These are phyloP conservation scores for Stercorarius parasiticus DNA, from an alignment of 2,113 vertebrate genomes.

Conservation along the genomic window DNA sequence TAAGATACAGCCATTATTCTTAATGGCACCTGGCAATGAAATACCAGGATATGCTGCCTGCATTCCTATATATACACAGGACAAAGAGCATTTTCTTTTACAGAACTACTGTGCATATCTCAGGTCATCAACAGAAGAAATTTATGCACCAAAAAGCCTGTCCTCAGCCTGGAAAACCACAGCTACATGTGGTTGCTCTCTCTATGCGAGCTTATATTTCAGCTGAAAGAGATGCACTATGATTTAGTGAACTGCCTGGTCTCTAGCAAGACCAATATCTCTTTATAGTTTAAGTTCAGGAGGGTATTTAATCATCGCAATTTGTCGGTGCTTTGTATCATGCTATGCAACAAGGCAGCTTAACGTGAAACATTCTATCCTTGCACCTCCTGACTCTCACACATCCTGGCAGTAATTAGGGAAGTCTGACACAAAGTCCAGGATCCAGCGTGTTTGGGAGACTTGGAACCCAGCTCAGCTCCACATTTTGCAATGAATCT, in stretches of 20 bases:
- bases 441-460: background rate
- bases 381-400: background rate
- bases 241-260: conserved; percentile 19
- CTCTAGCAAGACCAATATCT: background rate
- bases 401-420: background rate
- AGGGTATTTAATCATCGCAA: background rate
- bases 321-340: background rate
- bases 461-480: background rate
- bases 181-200: background rate
- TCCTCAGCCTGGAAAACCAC: background rate
- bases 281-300: background rate
- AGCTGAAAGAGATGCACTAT: background rate
- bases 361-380: background rate
- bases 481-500: background rate
- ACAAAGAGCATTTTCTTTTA: background rate
- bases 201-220: background rate
- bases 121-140: background rate
- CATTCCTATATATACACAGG: background rate
- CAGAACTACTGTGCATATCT: background rate
- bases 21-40: background rate
- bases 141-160: background rate
- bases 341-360: background rate
- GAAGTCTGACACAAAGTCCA: background rate
- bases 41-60: background rate
- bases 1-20: background rate